phyloP scores from a whole-genome alignment of 1,140 invertebrate genomes.

The Meloidogyne floridensis region DNA sequence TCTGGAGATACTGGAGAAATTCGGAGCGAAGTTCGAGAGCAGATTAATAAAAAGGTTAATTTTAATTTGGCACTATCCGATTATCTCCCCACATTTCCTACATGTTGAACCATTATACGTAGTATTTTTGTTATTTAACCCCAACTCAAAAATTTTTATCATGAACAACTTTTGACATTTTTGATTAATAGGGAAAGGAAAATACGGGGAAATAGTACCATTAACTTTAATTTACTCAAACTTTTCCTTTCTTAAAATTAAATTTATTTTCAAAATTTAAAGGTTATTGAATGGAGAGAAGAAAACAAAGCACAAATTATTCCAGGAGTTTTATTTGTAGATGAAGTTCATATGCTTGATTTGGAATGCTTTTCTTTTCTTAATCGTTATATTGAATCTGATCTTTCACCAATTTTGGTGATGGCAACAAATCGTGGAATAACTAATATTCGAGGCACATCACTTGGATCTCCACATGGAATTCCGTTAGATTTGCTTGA shows the following conservation, averaged over 20 bases:
- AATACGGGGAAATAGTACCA: background rate
- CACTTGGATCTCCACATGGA: conserved; percentile 89
- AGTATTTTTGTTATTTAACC: no score
- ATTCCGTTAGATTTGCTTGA: conserved; percentile 94
- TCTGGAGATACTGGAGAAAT: conserved; percentile 99
- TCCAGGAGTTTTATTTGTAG: conserved; percentile 78
- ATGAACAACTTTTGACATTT: background rate
- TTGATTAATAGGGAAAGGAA: background rate
- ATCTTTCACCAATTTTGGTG: conserved; percentile 93
- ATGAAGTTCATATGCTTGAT: conserved; percentile 93
- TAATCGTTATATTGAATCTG: conserved; percentile 91
- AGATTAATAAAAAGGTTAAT: conserved; percentile 88
- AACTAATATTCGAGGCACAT: conserved; percentile 84
- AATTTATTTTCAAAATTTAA: background rate
- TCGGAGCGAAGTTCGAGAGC: conserved; percentile 92
- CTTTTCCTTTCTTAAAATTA: background rate
- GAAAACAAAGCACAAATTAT: conserved; percentile 98
- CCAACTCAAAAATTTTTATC: no score
- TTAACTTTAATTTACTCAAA: background rate
- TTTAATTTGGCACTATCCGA: no score
- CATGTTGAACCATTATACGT: no score
- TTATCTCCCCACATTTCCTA: no score
- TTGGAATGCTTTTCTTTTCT: conserved; percentile 98
- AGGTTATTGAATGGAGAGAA: conserved; percentile 91
- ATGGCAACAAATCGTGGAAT: conserved; percentile 99